Conservation (phyloP, 2,113 vertebrate genomes). For the Halichoeres trimaculatus region DNA sequence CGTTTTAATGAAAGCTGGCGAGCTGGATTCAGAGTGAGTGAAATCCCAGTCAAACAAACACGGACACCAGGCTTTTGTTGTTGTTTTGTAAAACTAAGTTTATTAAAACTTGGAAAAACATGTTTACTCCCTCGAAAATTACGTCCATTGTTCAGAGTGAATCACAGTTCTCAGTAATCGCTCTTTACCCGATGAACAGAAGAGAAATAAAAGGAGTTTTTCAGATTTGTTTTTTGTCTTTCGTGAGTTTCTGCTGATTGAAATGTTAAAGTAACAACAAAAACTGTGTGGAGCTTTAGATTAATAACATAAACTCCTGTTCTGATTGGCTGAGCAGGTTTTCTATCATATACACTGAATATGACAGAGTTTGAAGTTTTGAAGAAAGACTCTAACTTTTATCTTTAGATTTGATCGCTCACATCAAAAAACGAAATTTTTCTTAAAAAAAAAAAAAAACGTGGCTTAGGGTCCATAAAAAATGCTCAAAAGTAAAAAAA, state of each 20-base stretch:
- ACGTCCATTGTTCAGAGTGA: slow-evolving; percentile 27
- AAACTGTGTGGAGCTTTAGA: background rate
- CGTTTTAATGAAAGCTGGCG: slow-evolving; percentile 78
- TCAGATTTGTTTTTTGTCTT: no score
- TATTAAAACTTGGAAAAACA: slow-evolving; percentile 63
- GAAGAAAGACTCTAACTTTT: slow-evolving; percentile 23
- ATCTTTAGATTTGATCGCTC: slow-evolving; percentile 36
- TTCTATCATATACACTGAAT: slow-evolving; percentile 7
- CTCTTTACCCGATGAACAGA: no score
- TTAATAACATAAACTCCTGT: background rate
- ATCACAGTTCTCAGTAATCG: no score
- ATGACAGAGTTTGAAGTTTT: slow-evolving; percentile 9
- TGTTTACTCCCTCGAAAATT: slow-evolving; percentile 54
- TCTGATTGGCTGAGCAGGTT: background rate
- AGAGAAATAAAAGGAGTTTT: no score
- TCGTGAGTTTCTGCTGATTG: no score
- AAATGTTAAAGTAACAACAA: no score
- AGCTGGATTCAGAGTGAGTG: slow-evolving; percentile 63
- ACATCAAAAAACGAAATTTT: background rate
- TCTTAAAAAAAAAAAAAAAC: no score
- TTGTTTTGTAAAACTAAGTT: slow-evolving; percentile 22
- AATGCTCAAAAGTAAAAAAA: no score
- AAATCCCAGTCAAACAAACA: slow-evolving; percentile 67
- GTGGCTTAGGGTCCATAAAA: no score
- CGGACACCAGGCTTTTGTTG: slow-evolving; percentile 42